Evolutionary conservation across 2,888 invertebrate genomes (phyloP).

Genomic region (Ochropacha duplaris): DNA sequence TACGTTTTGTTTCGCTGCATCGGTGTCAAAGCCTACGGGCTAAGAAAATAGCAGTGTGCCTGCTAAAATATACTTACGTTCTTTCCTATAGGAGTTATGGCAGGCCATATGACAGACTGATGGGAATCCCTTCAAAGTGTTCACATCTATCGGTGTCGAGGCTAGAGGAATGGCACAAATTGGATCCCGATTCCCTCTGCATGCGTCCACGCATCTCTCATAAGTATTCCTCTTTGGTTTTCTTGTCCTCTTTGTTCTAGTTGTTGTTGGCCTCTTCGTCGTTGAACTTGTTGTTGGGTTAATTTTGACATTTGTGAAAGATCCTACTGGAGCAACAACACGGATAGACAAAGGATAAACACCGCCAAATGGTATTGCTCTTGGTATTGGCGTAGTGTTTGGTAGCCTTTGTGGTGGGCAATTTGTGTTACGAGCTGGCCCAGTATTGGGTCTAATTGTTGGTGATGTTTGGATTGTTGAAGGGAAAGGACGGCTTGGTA

Average conservation of each 20-base stretch:
- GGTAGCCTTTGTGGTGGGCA: constrained; percentile 7
- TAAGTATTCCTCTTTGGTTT: constrained; percentile 61
- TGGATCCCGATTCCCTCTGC: constrained; percentile 57
- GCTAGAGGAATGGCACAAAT: constrained; percentile 67
- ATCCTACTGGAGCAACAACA: constrained; percentile 60
- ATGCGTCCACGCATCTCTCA: constrained; percentile 61
- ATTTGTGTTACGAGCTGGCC: background rate
- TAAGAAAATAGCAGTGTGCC: too few species aligned
- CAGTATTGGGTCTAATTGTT: background rate
- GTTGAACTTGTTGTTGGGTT: constrained; percentile 50
- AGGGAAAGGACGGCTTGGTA: constrained; percentile 11
- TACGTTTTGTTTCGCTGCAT: too few species aligned
- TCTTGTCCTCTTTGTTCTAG: constrained; percentile 28
- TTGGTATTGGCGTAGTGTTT: constrained; percentile 15
- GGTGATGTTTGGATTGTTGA: background rate
- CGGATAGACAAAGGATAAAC: constrained; percentile 50
- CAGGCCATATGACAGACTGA: constrained; percentile 77
- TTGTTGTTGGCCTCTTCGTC: constrained; percentile 41
- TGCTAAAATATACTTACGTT: constrained; percentile 55
- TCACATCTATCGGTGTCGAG: constrained; percentile 51
- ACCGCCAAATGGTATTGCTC: constrained; percentile 8
- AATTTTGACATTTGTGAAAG: constrained; percentile 62
- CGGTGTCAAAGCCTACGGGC: too few species aligned
- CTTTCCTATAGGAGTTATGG: constrained; percentile 69
- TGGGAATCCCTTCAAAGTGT: constrained; percentile 70